These are phyloP conservation scores for Procapra przewalskii DNA, from an alignment of 2,113 vertebrate species.

Conservation along the genomic window DNA sequence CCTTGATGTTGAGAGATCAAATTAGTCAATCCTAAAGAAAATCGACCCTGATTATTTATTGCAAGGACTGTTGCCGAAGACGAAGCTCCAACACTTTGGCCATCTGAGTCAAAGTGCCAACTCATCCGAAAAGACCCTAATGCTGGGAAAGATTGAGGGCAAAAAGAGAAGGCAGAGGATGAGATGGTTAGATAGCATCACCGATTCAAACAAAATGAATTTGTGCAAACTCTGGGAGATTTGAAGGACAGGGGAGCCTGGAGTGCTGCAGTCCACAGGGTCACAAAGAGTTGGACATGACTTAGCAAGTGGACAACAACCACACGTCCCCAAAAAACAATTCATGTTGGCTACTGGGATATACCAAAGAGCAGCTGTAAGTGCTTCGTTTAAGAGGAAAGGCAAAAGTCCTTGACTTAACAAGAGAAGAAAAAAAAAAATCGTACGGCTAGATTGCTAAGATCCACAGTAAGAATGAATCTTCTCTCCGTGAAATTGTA, in stretches of 20 bases:
- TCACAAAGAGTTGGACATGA: neutral
- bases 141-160: neutral
- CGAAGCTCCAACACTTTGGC: neutral
- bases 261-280: neutral
- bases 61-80: neutral
- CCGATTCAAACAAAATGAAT: neutral
- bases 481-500: neutral
- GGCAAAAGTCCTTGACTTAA: neutral
- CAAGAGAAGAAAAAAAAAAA: neutral
- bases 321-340: neutral
- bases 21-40: neutral
- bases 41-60: neutral
- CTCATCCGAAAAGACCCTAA: neutral
- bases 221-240: neutral
- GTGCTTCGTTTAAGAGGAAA: neutral
- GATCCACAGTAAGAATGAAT: neutral
- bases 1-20: neutral
- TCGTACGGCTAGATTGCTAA: neutral
- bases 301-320: neutral
- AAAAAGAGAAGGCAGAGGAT: neutral
- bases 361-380: neutral
- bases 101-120: neutral
- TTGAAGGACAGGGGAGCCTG: neutral
- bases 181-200: neutral
- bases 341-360: neutral